Evolutionary conservation across 2,113 vertebrate species (phyloP), one percentile per base, ranked within the genome.

Genomic region (Podiceps cristatus): DNA sequence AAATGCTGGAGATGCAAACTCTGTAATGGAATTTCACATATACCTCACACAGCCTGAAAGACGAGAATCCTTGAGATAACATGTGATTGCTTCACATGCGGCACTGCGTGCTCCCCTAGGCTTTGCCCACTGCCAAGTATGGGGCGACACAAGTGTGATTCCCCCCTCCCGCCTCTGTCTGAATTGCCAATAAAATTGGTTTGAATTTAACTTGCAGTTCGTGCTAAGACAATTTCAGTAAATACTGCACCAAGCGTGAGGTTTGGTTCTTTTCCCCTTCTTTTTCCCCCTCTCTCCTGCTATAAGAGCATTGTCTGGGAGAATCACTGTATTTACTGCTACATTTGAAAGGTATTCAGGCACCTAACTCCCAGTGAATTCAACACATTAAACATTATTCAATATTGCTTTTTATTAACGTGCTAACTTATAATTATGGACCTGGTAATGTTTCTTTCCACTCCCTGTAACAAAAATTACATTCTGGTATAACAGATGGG

Each of bases 1-100:
- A 75, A 96, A 94, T 77, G 79, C 86, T 93, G 75, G 82, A 92
- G 81, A 97, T 95, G 82, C 81, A 95, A 86, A 87, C 33, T 88
- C 95, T 95, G 76, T 64, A 93, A 79, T 92, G 33, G 74, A 91
- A 95, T 96, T 98, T 96, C 90, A 72, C 31, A 50, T 58, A 23
- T 89, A 68, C 56, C 35, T 95, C 86, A 59, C 59, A 69, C 62
- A 96, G 71, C 69, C 59, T 90, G 76, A 67, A 96, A 95, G 66
- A 89, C 0, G 44, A 66, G 37, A 80, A 60, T 92, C 83, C 69
- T 89, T 77, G 11, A 82, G 69, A 85, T 89, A 95, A 87, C 42
- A 81, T 11, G 44, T 11, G 47, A 92, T 67, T 88, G 91, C 96
- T 59, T 79, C 93, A 45, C 40, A 42, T 55, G 62, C 72, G n/a